Evolutionary conservation across 2,113 vertebrate species (phyloP).

Genomic region (Gadus chalcogrammus): DNA sequence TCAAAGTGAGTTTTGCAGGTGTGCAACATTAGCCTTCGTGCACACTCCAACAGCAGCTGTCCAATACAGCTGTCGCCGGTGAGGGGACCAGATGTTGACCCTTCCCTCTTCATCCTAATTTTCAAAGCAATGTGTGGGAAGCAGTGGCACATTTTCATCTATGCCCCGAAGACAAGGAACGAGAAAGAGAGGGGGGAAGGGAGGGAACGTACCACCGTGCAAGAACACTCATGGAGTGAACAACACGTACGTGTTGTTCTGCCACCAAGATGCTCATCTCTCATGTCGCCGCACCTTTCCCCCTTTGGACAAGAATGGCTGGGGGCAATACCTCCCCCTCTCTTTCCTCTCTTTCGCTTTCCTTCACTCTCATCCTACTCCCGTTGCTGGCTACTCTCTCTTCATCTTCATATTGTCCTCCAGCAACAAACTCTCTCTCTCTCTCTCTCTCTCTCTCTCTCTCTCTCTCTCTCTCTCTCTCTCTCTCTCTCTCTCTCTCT

Average conservation of each 20-base stretch:
- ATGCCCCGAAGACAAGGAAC: not conserved
- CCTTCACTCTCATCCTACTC: no score
- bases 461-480: not conserved
- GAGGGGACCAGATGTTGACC: slow-evolving; percentile 20
- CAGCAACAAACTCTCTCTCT: not conserved
- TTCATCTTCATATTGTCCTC: not conserved
- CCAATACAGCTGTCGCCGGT: slow-evolving; percentile 17
- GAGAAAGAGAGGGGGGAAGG: no score
- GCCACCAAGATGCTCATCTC: no score
- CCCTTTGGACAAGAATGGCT: not conserved
- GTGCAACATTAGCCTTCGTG: not conserved
- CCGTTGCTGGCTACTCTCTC: no score
- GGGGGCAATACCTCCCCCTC: not conserved
- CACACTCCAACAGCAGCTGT: slow-evolving; percentile 5
- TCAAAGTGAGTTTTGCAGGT: slow-evolving; percentile 3
- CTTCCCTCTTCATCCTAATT: slow-evolving; percentile 3
- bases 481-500: no score
- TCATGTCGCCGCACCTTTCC: no score
- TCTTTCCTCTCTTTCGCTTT: no score
- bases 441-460: no score
- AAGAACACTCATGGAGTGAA: no score
- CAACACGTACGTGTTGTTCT: no score
- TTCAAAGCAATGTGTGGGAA: slow-evolving; percentile 1
- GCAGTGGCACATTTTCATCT: not conserved
- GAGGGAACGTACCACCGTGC: no score